Percentiles rank a stretch among this genome's conserved stretches.
These are phyloP conservation scores for Polymixis flavicincta DNA, from an alignment of 2,888 invertebrate genomes.

Conservation along the genomic window DNA sequence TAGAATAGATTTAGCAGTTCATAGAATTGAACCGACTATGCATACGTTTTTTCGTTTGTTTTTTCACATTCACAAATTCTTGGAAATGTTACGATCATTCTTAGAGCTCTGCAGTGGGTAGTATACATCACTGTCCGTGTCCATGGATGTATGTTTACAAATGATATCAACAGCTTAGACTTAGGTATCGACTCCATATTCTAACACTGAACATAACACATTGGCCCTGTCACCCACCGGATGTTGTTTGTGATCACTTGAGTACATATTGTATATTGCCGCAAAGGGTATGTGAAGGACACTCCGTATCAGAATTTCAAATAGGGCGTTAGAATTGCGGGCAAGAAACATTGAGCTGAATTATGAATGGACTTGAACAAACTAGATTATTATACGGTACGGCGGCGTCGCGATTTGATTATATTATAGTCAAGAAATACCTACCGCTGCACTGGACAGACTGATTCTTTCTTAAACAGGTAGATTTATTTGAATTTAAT, in stretches of 20 bases:
- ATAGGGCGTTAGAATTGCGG: constrained; percentile 62
- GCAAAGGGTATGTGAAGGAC: constrained; percentile 86
- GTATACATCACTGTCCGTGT: not conserved
- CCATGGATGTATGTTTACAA: constrained; percentile 24
- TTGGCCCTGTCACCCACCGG: constrained; percentile 72
- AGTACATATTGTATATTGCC: constrained; percentile 50
- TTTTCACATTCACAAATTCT: not conserved
- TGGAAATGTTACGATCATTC: not conserved
- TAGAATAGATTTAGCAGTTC: not conserved
- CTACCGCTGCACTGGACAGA: not conserved
- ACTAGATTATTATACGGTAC: constrained; percentile 32
- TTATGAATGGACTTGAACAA: constrained; percentile 42
- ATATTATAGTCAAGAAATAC: constrained; percentile 23
- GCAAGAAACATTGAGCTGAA: constrained; percentile 44
- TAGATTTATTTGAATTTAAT: constrained; percentile 17
- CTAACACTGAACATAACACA: constrained; percentile 49
- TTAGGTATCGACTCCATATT: constrained; percentile 40
- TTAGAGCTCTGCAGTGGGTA: not conserved
- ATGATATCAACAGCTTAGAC: constrained; percentile 29
- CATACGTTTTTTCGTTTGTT: not conserved
- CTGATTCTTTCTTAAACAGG: not conserved
- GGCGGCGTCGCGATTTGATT: constrained; percentile 24
- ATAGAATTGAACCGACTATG: not conserved
- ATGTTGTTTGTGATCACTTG: constrained; percentile 77
- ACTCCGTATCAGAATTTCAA: constrained; percentile 79